These are phyloP conservation scores for Pandemis corylana DNA, from an alignment of 2,888 invertebrate genomes.

Conservation along the genomic window DNA sequence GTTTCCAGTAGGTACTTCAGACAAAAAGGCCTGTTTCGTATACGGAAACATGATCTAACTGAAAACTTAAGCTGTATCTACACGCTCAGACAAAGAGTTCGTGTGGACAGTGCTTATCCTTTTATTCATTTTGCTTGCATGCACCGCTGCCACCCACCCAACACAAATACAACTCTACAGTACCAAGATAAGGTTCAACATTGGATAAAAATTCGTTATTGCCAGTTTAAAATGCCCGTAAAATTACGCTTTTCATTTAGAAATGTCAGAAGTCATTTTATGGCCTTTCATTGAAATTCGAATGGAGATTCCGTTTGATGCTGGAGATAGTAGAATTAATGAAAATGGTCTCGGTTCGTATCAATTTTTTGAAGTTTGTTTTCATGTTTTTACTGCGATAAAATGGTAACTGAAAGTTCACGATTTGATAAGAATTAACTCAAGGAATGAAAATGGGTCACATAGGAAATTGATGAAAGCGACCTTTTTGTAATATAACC, in stretches of 20 bases:
- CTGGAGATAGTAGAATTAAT: slow-evolving; percentile 7
- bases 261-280: slow-evolving; percentile 37
- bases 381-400: background rate
- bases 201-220: background rate
- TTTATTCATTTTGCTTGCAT: slow-evolving; percentile 40
- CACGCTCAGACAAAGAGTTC: slow-evolving; percentile 40
- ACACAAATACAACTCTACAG: slow-evolving; percentile 7
- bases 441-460: no score
- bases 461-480: no score
- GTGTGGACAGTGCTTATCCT: slow-evolving; percentile 39
- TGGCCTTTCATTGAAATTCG: slow-evolving; percentile 23
- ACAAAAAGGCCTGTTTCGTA: no score
- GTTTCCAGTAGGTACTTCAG: no score
- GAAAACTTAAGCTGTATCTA: slow-evolving; percentile 19
- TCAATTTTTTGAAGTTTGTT: background rate
- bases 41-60: background rate
- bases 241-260: slow-evolving; percentile 38
- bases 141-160: background rate
- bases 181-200: background rate
- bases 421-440: no score
- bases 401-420: no score
- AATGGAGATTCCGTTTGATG: slow-evolving; percentile 25
- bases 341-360: background rate
- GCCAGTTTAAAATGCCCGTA: slow-evolving; percentile 23
- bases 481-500: no score